Base-by-base conservation (phyloP, 2,888 invertebrate genomes). In the Camptogramma bilineatum region DNA sequence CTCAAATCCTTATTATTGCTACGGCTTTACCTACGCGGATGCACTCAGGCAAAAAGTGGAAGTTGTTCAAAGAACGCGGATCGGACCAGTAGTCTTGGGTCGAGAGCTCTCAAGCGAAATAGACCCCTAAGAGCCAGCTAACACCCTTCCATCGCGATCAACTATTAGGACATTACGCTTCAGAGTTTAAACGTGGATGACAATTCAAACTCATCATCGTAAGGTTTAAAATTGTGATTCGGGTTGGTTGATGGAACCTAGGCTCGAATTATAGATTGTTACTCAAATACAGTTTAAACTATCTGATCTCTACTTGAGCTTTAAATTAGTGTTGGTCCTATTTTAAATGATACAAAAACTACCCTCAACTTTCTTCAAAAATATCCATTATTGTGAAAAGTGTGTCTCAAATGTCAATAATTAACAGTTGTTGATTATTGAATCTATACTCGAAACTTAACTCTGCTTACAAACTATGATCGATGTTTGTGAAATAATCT, bases 21-120 rank as follows among this genome's bases (percentile, higher is more conserved):
- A 82, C 78, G 75, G 80, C 82, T 86, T 79, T 82, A 86, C 76
- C 78, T 75, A 79, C 77, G 78, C 83, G 87, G 86, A 87, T 89
- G 86, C 89, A 88, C 86, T 84, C 74, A 66, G 73, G 79, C 87
- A 92, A 92, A 92, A 92, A 92, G 85, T 90, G 82, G 91, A 87
- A 87, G 86, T 86, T 82, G 83, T 78, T 80, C 79, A 80, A 88
- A 88, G 91, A 91, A 92, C 91, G 91, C 91, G 91, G 91, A 91
- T 90, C 83, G 85, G 78, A 82, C 81, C 79, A 83, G 81, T 75
- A 76, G 77, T 79, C 73, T 77, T 74, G 67, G 74, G 78, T 74
- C 77, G 73, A 64, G 64, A 63, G 53, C 66, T 70, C 70, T 63
- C 87, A 84, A 83, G 79, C 87, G 72, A 90, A 84, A 84, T 70